Evolutionary conservation across 2,113 vertebrate species (phyloP).

Genomic region (Laterallus jamaicensis): DNA sequence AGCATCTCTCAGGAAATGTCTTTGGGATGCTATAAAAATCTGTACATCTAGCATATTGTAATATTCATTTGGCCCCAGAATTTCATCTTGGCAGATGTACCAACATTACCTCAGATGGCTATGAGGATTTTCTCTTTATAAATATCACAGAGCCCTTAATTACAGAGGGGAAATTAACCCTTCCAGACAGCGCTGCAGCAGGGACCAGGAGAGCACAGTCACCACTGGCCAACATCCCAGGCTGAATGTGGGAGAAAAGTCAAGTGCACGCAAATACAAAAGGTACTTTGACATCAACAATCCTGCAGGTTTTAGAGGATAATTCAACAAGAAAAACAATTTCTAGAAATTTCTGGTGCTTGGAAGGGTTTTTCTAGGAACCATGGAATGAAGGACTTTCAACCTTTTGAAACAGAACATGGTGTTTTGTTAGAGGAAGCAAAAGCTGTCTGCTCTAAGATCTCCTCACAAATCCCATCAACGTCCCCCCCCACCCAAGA

Average conservation of each 20-base stretch:
- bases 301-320: not conserved
- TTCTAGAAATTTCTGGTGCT: not conserved
- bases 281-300: not conserved
- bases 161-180: conserved; percentile 8
- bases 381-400: not conserved
- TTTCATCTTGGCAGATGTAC: conserved; percentile 9
- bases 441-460: not conserved
- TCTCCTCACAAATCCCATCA: not conserved
- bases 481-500: accelerated
- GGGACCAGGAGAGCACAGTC: not conserved
- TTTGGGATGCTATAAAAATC: not conserved
- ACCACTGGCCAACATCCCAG: not conserved
- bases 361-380: not conserved
- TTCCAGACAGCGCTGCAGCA: not conserved
- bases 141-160: conserved; percentile 28
- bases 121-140: conserved; percentile 17
- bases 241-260: not conserved
- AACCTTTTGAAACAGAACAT: not conserved
- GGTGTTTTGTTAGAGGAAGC: not conserved
- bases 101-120: not conserved
- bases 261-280: not conserved
- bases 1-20: not conserved
- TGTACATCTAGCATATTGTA: not conserved
- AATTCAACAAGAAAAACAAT: not conserved
- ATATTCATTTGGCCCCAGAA: conserved; percentile 15